Evolutionary conservation across 2,113 vertebrate genomes (phyloP), one percentile per base, ranked within the genome.

Genomic region (Tylochromis polylepis): DNA sequence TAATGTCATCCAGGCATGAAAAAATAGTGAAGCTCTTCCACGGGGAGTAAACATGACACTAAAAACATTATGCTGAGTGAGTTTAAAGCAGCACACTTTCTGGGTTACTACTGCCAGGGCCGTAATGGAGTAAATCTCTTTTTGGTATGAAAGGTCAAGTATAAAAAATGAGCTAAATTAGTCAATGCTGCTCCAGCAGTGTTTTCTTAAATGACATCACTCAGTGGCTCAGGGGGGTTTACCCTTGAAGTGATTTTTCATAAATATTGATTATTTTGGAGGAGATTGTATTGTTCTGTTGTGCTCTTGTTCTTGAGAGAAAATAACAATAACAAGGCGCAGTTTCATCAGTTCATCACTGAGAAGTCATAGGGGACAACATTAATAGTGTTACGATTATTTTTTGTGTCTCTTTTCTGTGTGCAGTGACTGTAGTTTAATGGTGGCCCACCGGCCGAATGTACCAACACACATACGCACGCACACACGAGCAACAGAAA

Each of bases 131-230:
- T 49, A 49, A 85, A 88, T 81, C 43, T 86, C 8, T 83, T 82
- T 87, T 86, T 24, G 20, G 46, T 75, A 27, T 2, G 56, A 83
- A 91, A 91, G 87, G 89, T 89, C 83, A 89, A 86, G 60, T 81
- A 87, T 85, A 15, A 81, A 88, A 88, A 86, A 89, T 75, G 20
- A 24, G 38, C 49, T 38, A 46, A 89, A 85, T 79, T 4, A 78
- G 34, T 60, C 18, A 1, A 3, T 24, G 36, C 82, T 38, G 36
- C 83, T 89, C 6, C 11, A 62, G 60, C 58, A 49, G 15, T 43
- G 3, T 34, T 51, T 77, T 77, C 72, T 77, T 31, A 38, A 34
- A 79, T 51, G 38, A 46, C 80, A 82, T 70, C 11, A 58, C 43
- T 58, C 27, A 57, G 29, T 4, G 22, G 38, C 6, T 31, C 15